These are phyloP conservation scores for Heliconius erato DNA, from an alignment of 2,888 invertebrate genomes.

Conservation along the genomic window DNA sequence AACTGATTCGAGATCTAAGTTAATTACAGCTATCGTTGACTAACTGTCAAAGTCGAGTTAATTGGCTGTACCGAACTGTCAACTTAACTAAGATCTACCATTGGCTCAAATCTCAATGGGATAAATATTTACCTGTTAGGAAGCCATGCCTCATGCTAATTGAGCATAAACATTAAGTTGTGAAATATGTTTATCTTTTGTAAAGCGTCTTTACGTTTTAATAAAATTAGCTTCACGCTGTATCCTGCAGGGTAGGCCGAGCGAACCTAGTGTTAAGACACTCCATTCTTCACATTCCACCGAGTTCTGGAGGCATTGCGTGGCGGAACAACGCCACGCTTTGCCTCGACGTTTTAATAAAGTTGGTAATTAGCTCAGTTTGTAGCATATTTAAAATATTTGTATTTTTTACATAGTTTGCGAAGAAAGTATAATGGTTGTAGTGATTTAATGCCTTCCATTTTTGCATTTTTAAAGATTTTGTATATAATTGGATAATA, in stretches of 20 bases:
- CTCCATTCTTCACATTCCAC: too few species aligned
- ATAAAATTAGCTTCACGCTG: too few species aligned
- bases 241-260: too few species aligned
- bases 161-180: neutral
- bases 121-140: slow-evolving; percentile 26
- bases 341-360: too few species aligned
- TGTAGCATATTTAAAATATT: neutral
- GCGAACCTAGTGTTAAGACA: too few species aligned
- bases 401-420: too few species aligned
- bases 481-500: too few species aligned
- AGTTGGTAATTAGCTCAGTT: neutral
- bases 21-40: slow-evolving; percentile 30
- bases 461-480: too few species aligned
- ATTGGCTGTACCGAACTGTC: slow-evolving; percentile 23
- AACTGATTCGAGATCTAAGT: slow-evolving; percentile 31
- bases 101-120: slow-evolving; percentile 6
- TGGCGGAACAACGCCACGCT: too few species aligned
- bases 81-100: slow-evolving; percentile 10
- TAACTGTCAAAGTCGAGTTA: slow-evolving; percentile 32
- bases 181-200: neutral
- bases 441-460: too few species aligned
- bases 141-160: slow-evolving; percentile 12
- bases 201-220: neutral
- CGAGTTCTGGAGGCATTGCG: too few species aligned
- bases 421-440: too few species aligned